Evolutionary conservation across 2,888 invertebrate species (phyloP), one percentile per base, ranked within the genome.

Genomic region (Coenonympha glycerion): DNA sequence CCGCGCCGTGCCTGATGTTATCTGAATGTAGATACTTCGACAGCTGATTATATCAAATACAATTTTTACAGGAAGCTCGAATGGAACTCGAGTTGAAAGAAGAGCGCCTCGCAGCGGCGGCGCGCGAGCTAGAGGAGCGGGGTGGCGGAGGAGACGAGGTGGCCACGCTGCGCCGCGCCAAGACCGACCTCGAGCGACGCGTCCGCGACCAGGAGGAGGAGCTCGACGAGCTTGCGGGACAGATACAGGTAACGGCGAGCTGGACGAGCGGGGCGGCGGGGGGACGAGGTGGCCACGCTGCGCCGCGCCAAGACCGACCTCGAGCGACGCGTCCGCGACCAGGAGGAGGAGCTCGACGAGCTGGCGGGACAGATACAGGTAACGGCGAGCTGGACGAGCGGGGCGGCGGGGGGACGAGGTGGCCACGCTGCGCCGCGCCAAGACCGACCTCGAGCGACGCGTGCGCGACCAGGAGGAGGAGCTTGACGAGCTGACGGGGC

Each of bases 331-430:
- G 86, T 92, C 22, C 91, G 95, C 56, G 95, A 95, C 70, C 95
- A 95, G 81, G 98, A 98, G 72, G 98, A 98, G 73, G 98, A 98
- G 76, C 87, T 98, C 44, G 98, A 98, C 70, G 98, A 99, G 72
- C 90, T 97, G 71, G 97, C 97, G 2, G 97, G 96, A 3, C 94
- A 95, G 82, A 93, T 95, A 67, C 92, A 92, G 77, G 87, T 87
- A 1, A 9, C 8, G n/a, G 93, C 46, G 97, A 98, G 76, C 83
- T 97, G 52, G 95, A 95, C 64, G 97, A 97, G 71, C 83, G 96
- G 50, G 93, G 94, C 8, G 92, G 94, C 55, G 95, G 94, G 96
- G 96, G 49, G 95, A 95, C 72, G 96, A 96, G 79, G 90, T 95
- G 31, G 92, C 94, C 4, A 89, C 92, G 46, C 87, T 98, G 63